Conservation (phyloP, 2,113 vertebrate genomes). For the Lamprologus tigripictilis region DNA sequence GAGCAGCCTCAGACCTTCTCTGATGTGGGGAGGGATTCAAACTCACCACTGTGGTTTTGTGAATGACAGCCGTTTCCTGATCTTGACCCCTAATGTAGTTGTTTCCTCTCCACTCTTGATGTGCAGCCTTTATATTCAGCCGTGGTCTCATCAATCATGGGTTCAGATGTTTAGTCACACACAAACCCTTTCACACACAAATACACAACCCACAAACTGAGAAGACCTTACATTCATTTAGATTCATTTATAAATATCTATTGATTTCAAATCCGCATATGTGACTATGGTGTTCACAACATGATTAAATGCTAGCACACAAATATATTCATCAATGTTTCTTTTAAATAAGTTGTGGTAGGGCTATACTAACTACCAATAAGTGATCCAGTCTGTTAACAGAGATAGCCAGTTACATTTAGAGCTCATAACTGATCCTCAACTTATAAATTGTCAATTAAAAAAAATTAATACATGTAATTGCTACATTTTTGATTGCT, state of each 20-base stretch:
- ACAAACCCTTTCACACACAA: not conserved
- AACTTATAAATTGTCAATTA: not conserved
- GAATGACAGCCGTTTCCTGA: constrained; percentile 35
- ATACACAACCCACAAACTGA: not conserved
- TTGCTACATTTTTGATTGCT: not conserved
- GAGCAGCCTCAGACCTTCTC: not conserved
- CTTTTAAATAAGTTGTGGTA: not conserved
- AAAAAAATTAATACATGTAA: not conserved
- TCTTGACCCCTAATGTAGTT: constrained; percentile 26
- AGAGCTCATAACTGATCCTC: not conserved
- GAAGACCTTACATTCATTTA: not conserved
- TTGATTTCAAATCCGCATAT: not conserved
- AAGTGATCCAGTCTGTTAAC: not conserved
- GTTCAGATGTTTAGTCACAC: constrained; percentile 11
- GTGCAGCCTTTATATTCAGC: constrained; percentile 7
- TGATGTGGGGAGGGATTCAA: not conserved
- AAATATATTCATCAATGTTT: not conserved
- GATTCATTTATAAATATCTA: not conserved
- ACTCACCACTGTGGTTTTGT: constrained; percentile 17
- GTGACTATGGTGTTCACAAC: not conserved
- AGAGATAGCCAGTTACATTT: not conserved
- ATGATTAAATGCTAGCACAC: not conserved
- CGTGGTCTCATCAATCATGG: constrained; percentile 31
- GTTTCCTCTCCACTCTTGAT: constrained; percentile 7
- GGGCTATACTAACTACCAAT: not conserved